Evolutionary conservation across 2,797 vertebrate genomes (phyloP), one percentile per base, ranked within the genome.

Genomic region (Pangasius mekongensis): DNA sequence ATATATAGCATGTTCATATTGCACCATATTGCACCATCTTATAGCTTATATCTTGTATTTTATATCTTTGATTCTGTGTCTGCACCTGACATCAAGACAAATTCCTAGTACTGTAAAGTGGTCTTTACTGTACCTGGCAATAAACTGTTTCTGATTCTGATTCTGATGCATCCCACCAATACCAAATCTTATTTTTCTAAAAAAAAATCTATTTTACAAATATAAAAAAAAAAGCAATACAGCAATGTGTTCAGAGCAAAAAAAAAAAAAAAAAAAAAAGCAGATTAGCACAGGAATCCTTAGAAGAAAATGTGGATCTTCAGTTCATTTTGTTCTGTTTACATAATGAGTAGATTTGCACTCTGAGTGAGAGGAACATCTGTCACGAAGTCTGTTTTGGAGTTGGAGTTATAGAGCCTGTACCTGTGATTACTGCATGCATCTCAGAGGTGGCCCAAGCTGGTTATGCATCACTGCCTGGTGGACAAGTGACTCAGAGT

Each of bases 281-380:
- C 8, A 78, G 13, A 80, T 77, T 3, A 49, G 39, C 20, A 80
- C 43, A 64, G 11, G 39, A 69, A 30, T 67, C 8, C 1, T 87
- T 30, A 81, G 33, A 33, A 73, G 20, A 27, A 47, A 33, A 73
- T 71, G 3, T 47, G 52, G 52, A 60, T 39, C 8, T 30, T 86
- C 14, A 62, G 80, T 43, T 43, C 5, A 81, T 60, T 27, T 24
- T 36, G 3, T 43, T 62, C 58, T 64, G 22, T 82, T 82, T 82
- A 16, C 9, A 39, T 60, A 81, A 60, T 36, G 30, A 81, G 52
- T 36, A 56, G 54, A 58, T 81, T 58, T 81, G 54, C 20, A 66
- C n/a, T 8, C 66, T 86, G 71, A 62, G 84, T 47, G 39, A 66
- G 85, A 76, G 22, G 43, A 78, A 52, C 60, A 82, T 60, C 78